These are phyloP conservation scores for Porites lutea DNA, from an alignment of 64 coral and sea anemone species.

Conservation along the genomic window DNA sequence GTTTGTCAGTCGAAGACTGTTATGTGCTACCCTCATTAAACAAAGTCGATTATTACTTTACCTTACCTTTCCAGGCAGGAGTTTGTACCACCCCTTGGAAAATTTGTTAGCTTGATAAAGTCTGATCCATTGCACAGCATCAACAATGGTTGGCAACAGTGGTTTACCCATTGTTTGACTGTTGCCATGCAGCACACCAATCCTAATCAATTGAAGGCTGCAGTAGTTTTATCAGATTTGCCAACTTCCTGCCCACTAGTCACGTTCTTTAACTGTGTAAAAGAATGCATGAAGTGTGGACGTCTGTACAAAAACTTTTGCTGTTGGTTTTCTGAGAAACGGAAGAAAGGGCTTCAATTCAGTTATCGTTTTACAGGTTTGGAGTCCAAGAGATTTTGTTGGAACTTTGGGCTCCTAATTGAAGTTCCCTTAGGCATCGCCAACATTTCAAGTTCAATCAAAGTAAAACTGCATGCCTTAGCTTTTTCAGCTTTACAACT, in stretches of 20 bases:
- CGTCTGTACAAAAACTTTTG: conserved; percentile 68
- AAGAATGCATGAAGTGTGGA: conserved; percentile 78
- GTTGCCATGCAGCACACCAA: conserved; percentile 61
- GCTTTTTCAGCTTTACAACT: conserved; percentile 74
- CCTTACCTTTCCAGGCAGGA: conserved; percentile 65
- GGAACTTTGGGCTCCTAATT: conserved; percentile 69
- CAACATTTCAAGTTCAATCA: conserved; percentile 45
- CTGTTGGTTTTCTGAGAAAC: conserved; percentile 57
- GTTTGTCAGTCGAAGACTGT: too few relatives aligned
- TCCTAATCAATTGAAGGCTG: conserved; percentile 45
- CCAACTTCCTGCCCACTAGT: conserved; percentile 42
- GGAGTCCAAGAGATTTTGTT: conserved; percentile 77
- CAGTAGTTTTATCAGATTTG: conserved; percentile 37
- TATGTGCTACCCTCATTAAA: too few relatives aligned
- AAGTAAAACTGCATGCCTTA: conserved; percentile 66
- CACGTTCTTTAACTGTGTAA: conserved; percentile 59
- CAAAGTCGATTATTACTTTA: conserved; percentile 12
- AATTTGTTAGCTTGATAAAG: conserved; percentile 67
- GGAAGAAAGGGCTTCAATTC: conserved; percentile 47
- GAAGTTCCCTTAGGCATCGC: conserved; percentile 50
- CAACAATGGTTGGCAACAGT: conserved; percentile 75
- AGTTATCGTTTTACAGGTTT: conserved; percentile 75
- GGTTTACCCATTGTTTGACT: conserved; percentile 50
- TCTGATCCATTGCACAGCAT: conserved; percentile 67
- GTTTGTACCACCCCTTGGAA: conserved; percentile 59